Evolutionary conservation across 2,113 vertebrate genomes (phyloP).

Genomic region (Rhinoderma darwinii): DNA sequence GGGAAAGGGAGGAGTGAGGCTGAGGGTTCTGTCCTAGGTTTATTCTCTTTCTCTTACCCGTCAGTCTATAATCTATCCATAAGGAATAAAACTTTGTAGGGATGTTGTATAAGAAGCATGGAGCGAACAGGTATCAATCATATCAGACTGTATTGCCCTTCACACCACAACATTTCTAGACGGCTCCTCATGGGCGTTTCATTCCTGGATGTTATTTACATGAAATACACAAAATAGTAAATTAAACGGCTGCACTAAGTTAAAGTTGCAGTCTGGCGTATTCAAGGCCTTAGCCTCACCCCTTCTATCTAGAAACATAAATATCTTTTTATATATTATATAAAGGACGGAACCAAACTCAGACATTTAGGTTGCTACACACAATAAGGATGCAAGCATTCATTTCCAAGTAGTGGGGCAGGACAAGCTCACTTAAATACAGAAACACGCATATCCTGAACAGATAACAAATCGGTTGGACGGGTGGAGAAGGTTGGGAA

Average conservation of each 20-base stretch:
- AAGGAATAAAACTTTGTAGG: not conserved
- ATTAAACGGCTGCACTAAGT: not conserved
- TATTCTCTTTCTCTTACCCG: not conserved
- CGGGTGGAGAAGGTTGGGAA: slow-evolving; percentile 37
- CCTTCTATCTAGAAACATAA: slow-evolving; percentile 54
- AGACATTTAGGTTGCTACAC: slow-evolving; percentile 52
- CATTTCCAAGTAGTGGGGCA: slow-evolving; percentile 34
- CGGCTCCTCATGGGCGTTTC: not conserved
- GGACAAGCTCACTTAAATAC: slow-evolving; percentile 42
- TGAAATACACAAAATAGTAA: not conserved
- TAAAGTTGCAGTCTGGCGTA: not conserved
- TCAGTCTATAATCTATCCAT: not conserved
- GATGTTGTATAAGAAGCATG: not conserved
- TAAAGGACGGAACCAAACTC: slow-evolving; percentile 47
- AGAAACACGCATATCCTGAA: slow-evolving; percentile 51
- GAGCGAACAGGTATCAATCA: not conserved
- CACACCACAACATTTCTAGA: not conserved
- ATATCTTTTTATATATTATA: slow-evolving; percentile 51
- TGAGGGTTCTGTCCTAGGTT: not conserved
- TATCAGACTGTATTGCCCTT: not conserved
- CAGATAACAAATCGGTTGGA: slow-evolving; percentile 49
- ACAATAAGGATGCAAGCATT: slow-evolving; percentile 52
- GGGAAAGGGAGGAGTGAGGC: slow-evolving; percentile 57
- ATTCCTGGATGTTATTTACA: slow-evolving; percentile 23
- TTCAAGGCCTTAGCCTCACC: slow-evolving; percentile 46